phyloP scores from a whole-genome alignment of 1,140 invertebrate species.

The Cyphomyrmex costatus region DNA sequence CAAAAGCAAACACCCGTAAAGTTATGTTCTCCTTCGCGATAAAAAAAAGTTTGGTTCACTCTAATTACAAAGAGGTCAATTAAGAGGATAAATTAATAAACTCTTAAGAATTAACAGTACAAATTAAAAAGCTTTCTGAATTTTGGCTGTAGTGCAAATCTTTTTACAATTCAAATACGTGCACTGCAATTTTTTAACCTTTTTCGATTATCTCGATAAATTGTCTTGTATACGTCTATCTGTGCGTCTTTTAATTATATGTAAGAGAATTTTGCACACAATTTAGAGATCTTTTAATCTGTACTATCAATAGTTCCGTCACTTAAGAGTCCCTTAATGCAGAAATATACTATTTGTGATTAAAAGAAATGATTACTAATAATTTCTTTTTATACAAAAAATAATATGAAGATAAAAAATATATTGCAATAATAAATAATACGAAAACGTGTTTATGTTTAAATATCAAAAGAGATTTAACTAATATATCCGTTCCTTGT shows the following conservation, averaged over 20 bases:
- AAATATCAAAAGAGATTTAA: neutral
- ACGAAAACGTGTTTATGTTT: neutral
- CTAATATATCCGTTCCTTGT: neutral
- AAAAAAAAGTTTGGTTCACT: neutral
- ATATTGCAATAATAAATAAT: neutral
- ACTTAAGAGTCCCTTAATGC: neutral
- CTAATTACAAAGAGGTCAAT: neutral
- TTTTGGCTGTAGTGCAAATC: too few relatives aligned
- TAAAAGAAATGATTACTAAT: neutral
- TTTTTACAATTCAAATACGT: too few relatives aligned
- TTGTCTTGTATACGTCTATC: too few relatives aligned
- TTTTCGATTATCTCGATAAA: too few relatives aligned
- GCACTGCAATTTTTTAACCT: too few relatives aligned
- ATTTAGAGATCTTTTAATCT: too few relatives aligned
- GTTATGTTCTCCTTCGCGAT: slow-evolving; percentile 17
- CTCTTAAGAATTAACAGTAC: neutral
- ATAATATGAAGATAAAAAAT: neutral
- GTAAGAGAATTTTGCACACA: too few relatives aligned
- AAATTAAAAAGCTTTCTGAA: too few relatives aligned
- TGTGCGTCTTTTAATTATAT: too few relatives aligned
- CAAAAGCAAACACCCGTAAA: slow-evolving; percentile 12
- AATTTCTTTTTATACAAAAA: neutral
- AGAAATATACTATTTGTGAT: neutral
- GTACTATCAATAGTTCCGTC: too few relatives aligned
- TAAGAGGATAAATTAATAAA: slow-evolving; percentile 16